Evolutionary conservation across 2,797 vertebrate genomes (phyloP).

Genomic region (Ctenopoma multispine): DNA sequence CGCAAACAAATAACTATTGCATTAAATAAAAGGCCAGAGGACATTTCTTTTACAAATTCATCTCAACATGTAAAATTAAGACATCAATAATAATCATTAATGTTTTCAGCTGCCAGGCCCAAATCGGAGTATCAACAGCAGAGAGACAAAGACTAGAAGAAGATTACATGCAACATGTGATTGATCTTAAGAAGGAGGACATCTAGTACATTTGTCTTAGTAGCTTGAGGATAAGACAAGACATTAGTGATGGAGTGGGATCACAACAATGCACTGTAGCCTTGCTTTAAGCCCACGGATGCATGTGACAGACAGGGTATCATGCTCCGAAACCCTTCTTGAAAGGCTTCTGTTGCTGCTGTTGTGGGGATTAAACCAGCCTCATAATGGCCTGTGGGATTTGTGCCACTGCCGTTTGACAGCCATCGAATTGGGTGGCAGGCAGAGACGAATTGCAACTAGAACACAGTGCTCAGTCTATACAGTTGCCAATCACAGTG

Average conservation of each 20-base stretch:
- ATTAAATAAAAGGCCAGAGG: neutral
- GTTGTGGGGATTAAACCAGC: conserved; percentile 80
- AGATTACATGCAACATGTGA: conserved; percentile 60
- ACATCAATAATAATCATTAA: conserved; percentile 40
- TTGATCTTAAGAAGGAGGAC: conserved; percentile 63
- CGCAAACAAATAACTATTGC: neutral
- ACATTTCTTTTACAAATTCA: neutral
- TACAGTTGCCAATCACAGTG: conserved; percentile 75
- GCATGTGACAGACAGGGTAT: conserved; percentile 80
- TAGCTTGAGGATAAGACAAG: conserved; percentile 60
- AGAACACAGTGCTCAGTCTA: conserved; percentile 69
- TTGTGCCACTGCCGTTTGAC: conserved; percentile 78
- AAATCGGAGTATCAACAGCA: conserved; percentile 34
- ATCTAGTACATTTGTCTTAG: conserved; percentile 65
- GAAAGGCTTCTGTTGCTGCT: conserved; percentile 74
- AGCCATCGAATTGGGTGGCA: conserved; percentile 77
- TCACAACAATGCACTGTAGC: conserved; percentile 66
- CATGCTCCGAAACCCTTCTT: conserved; percentile 74
- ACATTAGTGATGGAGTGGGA: conserved; percentile 73
- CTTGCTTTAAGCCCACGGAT: conserved; percentile 62
- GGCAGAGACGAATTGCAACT: conserved; percentile 72
- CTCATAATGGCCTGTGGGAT: conserved; percentile 82
- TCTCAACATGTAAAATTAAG: conserved; percentile 26
- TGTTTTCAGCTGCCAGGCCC: conserved; percentile 22
- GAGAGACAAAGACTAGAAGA: conserved; percentile 34